Conservation (phyloP, 1,140 invertebrate genomes). For the Drosophila mayri region DNA sequence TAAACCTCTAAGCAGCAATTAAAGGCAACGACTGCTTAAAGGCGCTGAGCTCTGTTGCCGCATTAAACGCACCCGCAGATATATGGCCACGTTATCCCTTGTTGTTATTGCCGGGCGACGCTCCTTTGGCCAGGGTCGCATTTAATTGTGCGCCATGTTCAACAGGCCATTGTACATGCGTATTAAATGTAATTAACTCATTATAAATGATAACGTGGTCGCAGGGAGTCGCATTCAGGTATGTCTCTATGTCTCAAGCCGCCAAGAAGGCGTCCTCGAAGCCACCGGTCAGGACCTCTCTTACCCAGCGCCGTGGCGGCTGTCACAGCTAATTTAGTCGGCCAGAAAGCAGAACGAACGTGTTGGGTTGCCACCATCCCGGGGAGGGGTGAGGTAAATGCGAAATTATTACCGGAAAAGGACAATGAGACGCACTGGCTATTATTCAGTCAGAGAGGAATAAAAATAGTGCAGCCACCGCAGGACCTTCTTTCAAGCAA, state of each 20-base stretch:
- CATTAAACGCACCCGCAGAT: conserved; percentile 15
- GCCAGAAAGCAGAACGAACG: conserved; percentile 59
- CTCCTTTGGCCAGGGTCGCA: conserved; percentile 67
- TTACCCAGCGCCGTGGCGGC: conserved; percentile 15
- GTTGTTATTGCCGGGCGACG: conserved; percentile 37
- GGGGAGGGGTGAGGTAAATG: conserved; percentile 63
- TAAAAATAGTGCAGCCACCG: conserved; percentile 2
- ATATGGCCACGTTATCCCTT: conserved; percentile 49
- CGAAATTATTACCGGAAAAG: conserved; percentile 77
- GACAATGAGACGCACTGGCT: conserved; percentile 70
- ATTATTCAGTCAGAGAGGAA: conserved; percentile 57
- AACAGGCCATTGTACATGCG: conserved; percentile 81
- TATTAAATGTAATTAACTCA: conserved; percentile 83
- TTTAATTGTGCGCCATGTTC: conserved; percentile 78
- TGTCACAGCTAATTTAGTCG: conserved; percentile 75
- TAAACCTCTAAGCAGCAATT: conserved; percentile 64
- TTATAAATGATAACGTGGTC: conserved; percentile 80
- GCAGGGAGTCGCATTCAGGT: conserved; percentile 50
- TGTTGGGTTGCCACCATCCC: conserved; percentile 59
- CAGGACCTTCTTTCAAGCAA: not conserved
- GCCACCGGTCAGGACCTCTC: conserved; percentile 4
- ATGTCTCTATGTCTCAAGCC: conserved; percentile 61
- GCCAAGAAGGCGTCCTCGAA: conserved; percentile 13
- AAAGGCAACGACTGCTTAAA: conserved; percentile 66
- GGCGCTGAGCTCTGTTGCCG: conserved; percentile 33